Conservation (phyloP, 1,140 invertebrate genomes). For the Atta cephalotes region DNA sequence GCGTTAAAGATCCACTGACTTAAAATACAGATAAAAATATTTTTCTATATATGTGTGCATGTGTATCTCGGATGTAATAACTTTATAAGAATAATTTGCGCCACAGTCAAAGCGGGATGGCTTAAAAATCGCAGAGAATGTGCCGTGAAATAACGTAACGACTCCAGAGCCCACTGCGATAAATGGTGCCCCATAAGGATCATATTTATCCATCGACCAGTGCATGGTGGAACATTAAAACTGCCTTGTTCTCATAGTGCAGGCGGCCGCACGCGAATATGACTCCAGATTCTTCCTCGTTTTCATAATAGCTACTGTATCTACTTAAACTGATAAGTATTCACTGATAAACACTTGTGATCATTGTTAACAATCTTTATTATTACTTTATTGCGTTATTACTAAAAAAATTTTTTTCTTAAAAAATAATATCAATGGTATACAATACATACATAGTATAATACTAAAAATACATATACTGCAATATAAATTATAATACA, state of each 20-base stretch:
- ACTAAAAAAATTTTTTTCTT: too few species aligned
- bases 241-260: conserved; percentile 49
- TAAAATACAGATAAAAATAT: background rate
- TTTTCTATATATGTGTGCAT: background rate
- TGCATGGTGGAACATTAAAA: conserved; percentile 65
- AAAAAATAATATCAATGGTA: too few species aligned
- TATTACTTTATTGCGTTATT: background rate
- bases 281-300: background rate
- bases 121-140: conserved; percentile 47
- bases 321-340: background rate
- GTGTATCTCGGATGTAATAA: conserved; percentile 17
- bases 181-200: conserved; percentile 49
- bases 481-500: too few species aligned
- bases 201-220: conserved; percentile 61
- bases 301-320: background rate
- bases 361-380: background rate
- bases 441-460: too few species aligned
- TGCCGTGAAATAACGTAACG: conserved; percentile 54
- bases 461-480: too few species aligned
- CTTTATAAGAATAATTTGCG: conserved; percentile 58
- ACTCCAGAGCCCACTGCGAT: conserved; percentile 33
- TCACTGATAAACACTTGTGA: too few species aligned
- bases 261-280: conserved; percentile 24
- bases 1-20: background rate
- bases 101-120: background rate